These are phyloP conservation scores for Syritta pipiens DNA, from an alignment of 2,888 invertebrate species.

Conservation along the genomic window DNA sequence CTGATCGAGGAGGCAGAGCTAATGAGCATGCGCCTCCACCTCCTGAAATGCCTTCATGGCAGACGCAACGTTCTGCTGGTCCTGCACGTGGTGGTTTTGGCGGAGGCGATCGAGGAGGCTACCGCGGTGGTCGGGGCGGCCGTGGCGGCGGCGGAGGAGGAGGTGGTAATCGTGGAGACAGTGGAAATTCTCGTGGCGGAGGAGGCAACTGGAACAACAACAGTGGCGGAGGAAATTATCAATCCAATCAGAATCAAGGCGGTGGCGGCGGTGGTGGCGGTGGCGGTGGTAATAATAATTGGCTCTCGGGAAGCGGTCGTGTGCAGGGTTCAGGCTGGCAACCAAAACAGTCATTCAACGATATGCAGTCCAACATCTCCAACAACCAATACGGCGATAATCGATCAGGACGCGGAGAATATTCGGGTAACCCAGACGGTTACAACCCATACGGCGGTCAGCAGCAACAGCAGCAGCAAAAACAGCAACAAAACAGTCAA, in stretches of 20 bases:
- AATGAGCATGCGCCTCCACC: conserved; percentile 95
- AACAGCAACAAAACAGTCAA: conserved; percentile 70
- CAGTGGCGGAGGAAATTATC: no score
- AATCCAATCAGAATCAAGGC: no score
- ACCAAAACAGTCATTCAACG: conserved; percentile 68
- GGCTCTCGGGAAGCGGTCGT: conserved; percentile 76
- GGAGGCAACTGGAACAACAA: conserved; percentile 70
- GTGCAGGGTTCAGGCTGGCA: conserved; percentile 78
- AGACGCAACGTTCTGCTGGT: conserved; percentile 83
- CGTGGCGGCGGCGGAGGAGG: conserved; percentile 73
- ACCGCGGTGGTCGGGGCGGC: conserved; percentile 75
- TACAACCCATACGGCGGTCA: conserved; percentile 65
- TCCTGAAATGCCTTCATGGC: conserved; percentile 98
- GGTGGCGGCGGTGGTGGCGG: conserved; percentile 1
- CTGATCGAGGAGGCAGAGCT: conserved; percentile 96
- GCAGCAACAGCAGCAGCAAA: conserved; percentile 38
- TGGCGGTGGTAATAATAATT: conserved; percentile 70
- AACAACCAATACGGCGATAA: conserved; percentile 50
- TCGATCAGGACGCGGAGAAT: conserved; percentile 70
- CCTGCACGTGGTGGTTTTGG: conserved; percentile 75
- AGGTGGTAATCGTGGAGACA: conserved; percentile 63
- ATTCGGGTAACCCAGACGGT: conserved; percentile 57
- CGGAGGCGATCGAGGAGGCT: conserved; percentile 72
- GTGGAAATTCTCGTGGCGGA: conserved; percentile 74
- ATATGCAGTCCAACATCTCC: conserved; percentile 27